phyloP scores from a whole-genome alignment of 2,797 vertebrate genomes.

The Tadarida brasiliensis region DNA sequence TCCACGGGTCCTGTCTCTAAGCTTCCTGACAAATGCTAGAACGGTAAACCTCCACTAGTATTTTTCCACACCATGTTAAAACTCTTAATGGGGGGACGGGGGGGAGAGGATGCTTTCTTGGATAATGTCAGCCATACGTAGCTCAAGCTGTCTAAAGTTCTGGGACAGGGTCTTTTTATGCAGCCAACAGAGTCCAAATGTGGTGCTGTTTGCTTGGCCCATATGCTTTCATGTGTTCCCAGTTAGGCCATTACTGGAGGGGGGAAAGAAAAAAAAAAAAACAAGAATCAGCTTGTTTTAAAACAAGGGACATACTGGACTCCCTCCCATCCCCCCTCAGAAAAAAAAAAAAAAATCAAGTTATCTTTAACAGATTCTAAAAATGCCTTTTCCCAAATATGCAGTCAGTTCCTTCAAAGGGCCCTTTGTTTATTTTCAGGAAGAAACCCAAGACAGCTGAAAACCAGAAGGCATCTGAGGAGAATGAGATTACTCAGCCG shows the following conservation, averaged over 20 bases:
- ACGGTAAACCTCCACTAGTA: slow-evolving; percentile 83
- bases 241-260: slow-evolving; percentile 87
- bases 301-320: slow-evolving; percentile 88
- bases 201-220: slow-evolving; percentile 86
- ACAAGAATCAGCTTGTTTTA: slow-evolving; percentile 89
- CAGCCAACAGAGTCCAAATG: slow-evolving; percentile 87
- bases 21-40: slow-evolving; percentile 85
- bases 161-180: slow-evolving; percentile 87
- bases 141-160: slow-evolving; percentile 85
- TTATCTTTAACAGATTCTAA: slow-evolving; percentile 92
- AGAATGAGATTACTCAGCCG: slow-evolving; percentile 94
- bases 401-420: slow-evolving; percentile 90
- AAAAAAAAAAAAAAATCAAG: slow-evolving; percentile 84
- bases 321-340: slow-evolving; percentile 85
- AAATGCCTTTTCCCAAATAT: slow-evolving; percentile 91
- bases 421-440: slow-evolving; percentile 93
- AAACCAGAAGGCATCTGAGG: slow-evolving; percentile 93
- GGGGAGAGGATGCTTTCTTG: slow-evolving; percentile 80
- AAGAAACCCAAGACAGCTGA: slow-evolving; percentile 93
- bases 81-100: slow-evolving; percentile 53
- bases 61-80: slow-evolving; percentile 84
- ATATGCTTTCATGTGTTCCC: slow-evolving; percentile 87
- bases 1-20: slow-evolving; percentile 83
- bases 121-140: slow-evolving; percentile 87
- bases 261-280: slow-evolving; percentile 85